Base-by-base conservation (phyloP, 2,113 vertebrate species). In the Thymallus thymallus region DNA sequence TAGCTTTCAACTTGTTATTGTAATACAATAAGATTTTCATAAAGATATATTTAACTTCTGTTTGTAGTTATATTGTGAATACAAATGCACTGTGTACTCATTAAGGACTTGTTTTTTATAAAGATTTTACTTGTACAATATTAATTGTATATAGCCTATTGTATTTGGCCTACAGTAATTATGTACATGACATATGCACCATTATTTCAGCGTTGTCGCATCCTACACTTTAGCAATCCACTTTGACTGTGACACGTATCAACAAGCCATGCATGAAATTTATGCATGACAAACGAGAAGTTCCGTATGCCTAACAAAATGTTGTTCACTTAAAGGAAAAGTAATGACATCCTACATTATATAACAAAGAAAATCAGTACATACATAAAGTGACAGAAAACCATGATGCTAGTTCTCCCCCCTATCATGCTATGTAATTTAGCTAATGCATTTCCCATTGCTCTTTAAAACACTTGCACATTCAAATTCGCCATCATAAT, bases 401-500 rank as follows among this genome's bases (percentile, higher is more conserved):
- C 78, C 88, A 86, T 63, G 76, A 87, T 83, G 85, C 88, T 51
- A 16, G 48, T 5, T 51, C 48, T 88, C 88, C 85, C 89, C 91
- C 85, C 76, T 68, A 85, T 87, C 88, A 87, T 87, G 91, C 90
- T 88, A 88, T 90, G 90, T 89, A 90, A 92, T 92, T 93, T 91
- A 89, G 88, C 85, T 92, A 92, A 92, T 92, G 90, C 87, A 79
- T 91, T 90, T 91, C 74, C 62, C 89, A 91, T 87, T 85, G 92
- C 85, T 92, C 92, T 94, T 94, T 96, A 95, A 96, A 93, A 93
- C 81, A 92, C 92, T 88, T 83, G 87, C 88, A 88, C 89, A 92
- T 91, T 94, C 87, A 94, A 95, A 96, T 93, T 86, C 93, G 92
- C 93, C 94, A 87, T 92, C 93, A 94, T 96, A 96, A 96, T 97